phyloP scores from a whole-genome alignment of 2,113 vertebrate species.

The Conger conger region DNA sequence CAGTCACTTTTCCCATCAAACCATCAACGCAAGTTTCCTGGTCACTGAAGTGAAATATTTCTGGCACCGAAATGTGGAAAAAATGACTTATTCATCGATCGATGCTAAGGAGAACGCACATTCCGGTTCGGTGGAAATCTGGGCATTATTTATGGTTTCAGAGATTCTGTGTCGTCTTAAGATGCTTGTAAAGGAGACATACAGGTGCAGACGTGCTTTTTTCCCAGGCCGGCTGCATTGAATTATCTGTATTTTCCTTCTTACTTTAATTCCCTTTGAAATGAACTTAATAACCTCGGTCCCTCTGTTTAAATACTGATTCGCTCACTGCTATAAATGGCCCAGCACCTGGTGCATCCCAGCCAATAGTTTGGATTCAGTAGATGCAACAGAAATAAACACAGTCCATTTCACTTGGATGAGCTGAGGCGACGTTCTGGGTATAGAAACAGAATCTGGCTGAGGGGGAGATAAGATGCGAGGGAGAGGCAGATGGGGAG shows the following conservation, averaged over 20 bases:
- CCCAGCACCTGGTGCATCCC: neutral
- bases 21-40: neutral
- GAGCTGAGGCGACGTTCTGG: neutral
- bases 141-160: neutral
- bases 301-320: conserved; percentile 8
- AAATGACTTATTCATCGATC: neutral
- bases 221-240: neutral
- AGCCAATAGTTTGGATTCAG: neutral
- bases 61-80: neutral
- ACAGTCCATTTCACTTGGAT: neutral
- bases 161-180: neutral
- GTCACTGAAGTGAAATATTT: neutral
- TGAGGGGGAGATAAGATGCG: neutral
- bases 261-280: neutral
- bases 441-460: neutral
- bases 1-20: neutral
- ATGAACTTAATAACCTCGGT: neutral
- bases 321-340: neutral
- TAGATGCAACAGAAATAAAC: neutral
- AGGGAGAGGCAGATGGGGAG: neutral
- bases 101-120: neutral
- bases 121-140: neutral
- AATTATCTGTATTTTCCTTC: neutral
- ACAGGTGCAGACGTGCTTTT: neutral
- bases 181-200: neutral